These are phyloP conservation scores for Venustoraphidia nigricollis DNA, from an alignment of 2,888 invertebrate species.

Conservation along the genomic window DNA sequence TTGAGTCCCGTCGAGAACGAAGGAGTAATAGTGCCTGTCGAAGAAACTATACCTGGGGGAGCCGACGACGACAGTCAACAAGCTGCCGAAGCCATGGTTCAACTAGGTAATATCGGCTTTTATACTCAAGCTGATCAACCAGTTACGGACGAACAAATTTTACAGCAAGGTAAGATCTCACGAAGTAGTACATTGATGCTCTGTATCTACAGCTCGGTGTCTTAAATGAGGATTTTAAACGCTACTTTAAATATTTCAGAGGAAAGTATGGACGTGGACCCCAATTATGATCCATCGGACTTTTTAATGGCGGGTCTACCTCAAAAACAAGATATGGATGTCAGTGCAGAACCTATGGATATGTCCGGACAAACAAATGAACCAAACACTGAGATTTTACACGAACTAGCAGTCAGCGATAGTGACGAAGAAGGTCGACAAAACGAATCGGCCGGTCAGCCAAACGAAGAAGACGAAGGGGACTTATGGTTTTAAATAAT, in stretches of 20 bases:
- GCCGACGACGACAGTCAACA: slow-evolving; percentile 35
- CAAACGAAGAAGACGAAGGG: slow-evolving; percentile 34
- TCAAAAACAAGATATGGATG: slow-evolving; percentile 13
- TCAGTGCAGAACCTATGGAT: slow-evolving; percentile 14
- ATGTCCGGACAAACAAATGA: slow-evolving; percentile 16
- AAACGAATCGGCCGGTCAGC: slow-evolving; percentile 8
- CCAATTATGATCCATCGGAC: slow-evolving; percentile 76
- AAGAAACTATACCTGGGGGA: slow-evolving; percentile 20
- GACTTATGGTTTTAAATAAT: slow-evolving; percentile 39
- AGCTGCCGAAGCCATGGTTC: slow-evolving; percentile 63
- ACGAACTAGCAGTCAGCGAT: slow-evolving; percentile 62
- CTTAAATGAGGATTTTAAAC: too few species aligned
- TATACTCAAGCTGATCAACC: slow-evolving; percentile 28
- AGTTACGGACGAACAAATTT: slow-evolving; percentile 15
- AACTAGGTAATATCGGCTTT: slow-evolving; percentile 49
- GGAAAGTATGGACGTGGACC: slow-evolving; percentile 61
- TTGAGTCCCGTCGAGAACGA: slow-evolving; percentile 35
- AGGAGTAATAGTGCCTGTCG: slow-evolving; percentile 26
- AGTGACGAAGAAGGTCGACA: slow-evolving; percentile 46
- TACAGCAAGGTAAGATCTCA: slow-evolving; percentile 19
- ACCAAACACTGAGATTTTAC: slow-evolving; percentile 44
- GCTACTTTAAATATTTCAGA: slow-evolving; percentile 27
- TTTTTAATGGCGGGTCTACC: slow-evolving; percentile 47
- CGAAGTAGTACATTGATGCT: too few species aligned
- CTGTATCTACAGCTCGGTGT: too few species aligned